Conservation (phyloP, 2,113 vertebrate genomes). For the Lontra canadensis region DNA sequence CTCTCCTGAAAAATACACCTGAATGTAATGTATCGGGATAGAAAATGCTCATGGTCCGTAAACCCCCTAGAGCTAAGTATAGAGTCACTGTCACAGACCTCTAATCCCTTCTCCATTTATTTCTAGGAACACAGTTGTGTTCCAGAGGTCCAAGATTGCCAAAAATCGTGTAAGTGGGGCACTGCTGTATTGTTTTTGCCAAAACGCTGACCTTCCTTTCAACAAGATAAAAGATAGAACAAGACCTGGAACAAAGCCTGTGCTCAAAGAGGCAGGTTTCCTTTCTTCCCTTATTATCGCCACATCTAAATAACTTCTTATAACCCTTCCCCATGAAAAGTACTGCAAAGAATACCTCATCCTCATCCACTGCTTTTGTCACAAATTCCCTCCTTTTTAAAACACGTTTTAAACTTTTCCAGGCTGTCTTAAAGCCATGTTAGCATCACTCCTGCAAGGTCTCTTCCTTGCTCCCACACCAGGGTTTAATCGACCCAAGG, state of each 20-base stretch:
- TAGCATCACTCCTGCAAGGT: neutral
- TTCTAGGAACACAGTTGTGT: slow-evolving; percentile 26
- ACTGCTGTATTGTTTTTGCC: slow-evolving; percentile 33
- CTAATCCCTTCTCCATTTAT: neutral
- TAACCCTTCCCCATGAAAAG: neutral
- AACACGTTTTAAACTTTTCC: neutral
- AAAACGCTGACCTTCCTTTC: slow-evolving; percentile 56
- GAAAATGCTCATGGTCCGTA: neutral
- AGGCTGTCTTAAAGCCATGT: neutral
- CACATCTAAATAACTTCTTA: neutral
- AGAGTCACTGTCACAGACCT: neutral
- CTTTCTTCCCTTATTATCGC: neutral
- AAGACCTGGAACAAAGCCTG: slow-evolving; percentile 52
- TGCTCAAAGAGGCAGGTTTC: neutral
- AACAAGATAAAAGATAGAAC: slow-evolving; percentile 21
- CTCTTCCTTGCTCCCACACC: neutral
- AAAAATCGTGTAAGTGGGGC: slow-evolving; percentile 41
- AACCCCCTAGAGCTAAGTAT: neutral
- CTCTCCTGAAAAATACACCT: neutral
- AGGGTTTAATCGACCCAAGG: neutral
- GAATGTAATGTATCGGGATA: neutral
- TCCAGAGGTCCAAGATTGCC: neutral
- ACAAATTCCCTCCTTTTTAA: neutral
- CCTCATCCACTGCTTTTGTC: neutral
- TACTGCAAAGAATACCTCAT: neutral